Conservation (phyloP, 1,140 invertebrate genomes). For the Brachionus calyciflorus region DNA sequence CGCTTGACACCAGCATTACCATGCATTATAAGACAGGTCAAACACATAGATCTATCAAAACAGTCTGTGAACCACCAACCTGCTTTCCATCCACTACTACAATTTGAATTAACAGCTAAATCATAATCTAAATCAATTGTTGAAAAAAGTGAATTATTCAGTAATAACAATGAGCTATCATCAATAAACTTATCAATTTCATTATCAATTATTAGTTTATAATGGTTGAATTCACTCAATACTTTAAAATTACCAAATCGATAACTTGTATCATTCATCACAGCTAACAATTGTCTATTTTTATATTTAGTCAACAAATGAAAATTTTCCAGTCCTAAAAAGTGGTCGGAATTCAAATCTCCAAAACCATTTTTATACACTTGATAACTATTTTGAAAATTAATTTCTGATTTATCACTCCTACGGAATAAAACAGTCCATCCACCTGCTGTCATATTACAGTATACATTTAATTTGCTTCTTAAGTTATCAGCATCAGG, state of each 20-base stretch:
- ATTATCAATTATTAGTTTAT: constrained; percentile 20
- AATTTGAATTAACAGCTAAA: constrained; percentile 39
- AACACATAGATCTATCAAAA: constrained; percentile 25
- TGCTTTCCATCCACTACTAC: constrained; percentile 40
- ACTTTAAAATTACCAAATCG: constrained; percentile 8
- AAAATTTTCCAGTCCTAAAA: constrained; percentile 34
- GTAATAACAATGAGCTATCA: not conserved
- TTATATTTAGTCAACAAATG: constrained; percentile 21
- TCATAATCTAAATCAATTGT: constrained; percentile 41
- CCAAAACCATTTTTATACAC: constrained; percentile 35
- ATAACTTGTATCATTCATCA: constrained; percentile 29
- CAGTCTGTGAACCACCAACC: constrained; percentile 47
- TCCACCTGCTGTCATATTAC: constrained; percentile 34
- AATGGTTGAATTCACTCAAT: constrained; percentile 33
- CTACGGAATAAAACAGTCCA: constrained; percentile 15
- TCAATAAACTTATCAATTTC: constrained; percentile 39
- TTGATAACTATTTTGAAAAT: constrained; percentile 12
- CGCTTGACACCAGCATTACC: constrained; percentile 3
- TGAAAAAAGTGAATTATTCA: constrained; percentile 45
- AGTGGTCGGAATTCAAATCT: constrained; percentile 31
- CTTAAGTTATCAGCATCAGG: not conserved
- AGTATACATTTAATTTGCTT: constrained; percentile 9
- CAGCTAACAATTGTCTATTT: not conserved
- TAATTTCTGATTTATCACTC: not conserved
- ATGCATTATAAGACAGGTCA: constrained; percentile 38